Evolutionary conservation across 2,888 invertebrate genomes (phyloP).

Genomic region (Seira sanloemensis): DNA sequence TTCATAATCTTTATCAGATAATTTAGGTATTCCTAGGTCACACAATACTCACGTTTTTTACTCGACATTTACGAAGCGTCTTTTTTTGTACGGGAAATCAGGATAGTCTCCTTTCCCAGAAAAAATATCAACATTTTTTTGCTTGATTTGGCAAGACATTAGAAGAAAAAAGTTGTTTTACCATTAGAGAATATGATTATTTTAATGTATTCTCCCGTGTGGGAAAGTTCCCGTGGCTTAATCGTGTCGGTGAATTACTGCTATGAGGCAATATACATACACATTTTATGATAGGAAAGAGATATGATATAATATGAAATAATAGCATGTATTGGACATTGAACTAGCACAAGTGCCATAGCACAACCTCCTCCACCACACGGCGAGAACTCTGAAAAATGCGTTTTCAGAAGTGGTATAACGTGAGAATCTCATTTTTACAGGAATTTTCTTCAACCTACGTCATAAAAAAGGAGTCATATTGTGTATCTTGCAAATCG

Average conservation of each 20-base stretch:
- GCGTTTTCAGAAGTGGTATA: too few relatives aligned
- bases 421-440: too few relatives aligned
- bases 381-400: too few relatives aligned
- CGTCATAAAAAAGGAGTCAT: too few relatives aligned
- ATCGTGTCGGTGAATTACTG: too few relatives aligned
- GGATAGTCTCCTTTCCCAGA: neutral
- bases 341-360: too few relatives aligned
- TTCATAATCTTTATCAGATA: neutral
- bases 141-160: neutral
- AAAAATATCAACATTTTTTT: neutral
- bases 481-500: too few relatives aligned
- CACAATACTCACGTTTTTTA: neutral
- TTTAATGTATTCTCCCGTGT: neutral
- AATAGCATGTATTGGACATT: neutral
- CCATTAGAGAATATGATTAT: neutral
- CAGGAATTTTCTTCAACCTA: too few relatives aligned
- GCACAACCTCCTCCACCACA: too few relatives aligned
- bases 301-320: neutral
- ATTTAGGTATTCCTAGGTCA: neutral
- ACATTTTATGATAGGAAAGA: too few relatives aligned
- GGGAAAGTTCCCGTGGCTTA: conserved; percentile 4
- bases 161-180: neutral
- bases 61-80: too few relatives aligned
- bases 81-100: neutral
- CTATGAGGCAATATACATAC: too few relatives aligned